Conservation (phyloP, 1,140 invertebrate species). For the Drosophila bocki region DNA sequence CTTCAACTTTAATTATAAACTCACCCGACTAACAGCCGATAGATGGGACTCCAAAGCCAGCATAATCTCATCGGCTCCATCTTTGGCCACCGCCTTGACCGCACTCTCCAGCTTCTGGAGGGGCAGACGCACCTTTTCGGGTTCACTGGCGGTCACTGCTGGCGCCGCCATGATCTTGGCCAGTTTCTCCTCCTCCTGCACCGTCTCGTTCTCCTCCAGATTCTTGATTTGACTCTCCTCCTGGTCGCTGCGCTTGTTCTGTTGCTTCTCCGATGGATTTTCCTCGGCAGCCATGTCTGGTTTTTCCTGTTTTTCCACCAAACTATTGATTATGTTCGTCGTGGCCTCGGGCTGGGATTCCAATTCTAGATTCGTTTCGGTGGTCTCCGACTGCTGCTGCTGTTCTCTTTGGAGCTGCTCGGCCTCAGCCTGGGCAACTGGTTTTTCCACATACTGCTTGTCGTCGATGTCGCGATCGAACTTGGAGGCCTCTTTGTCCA, state of each 20-base stretch:
- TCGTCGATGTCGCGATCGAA: slow-evolving; percentile 83
- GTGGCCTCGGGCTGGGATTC: slow-evolving; percentile 39
- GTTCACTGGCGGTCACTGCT: slow-evolving; percentile 70
- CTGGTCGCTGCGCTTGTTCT: slow-evolving; percentile 73
- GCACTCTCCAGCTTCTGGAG: slow-evolving; percentile 86
- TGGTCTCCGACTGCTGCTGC: slow-evolving; percentile 19
- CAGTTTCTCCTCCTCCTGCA: slow-evolving; percentile 78
- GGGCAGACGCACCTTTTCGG: slow-evolving; percentile 84
- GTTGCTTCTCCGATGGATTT: slow-evolving; percentile 65
- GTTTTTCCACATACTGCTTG: slow-evolving; percentile 85
- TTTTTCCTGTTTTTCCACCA: slow-evolving; percentile 81
- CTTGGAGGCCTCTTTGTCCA: slow-evolving; percentile 79
- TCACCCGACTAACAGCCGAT: slow-evolving; percentile 65
- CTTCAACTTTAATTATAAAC: not conserved
- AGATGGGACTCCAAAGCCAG: slow-evolving; percentile 87
- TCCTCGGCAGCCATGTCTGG: slow-evolving; percentile 54
- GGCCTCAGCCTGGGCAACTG: slow-evolving; percentile 80
- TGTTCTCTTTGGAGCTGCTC: slow-evolving; percentile 70
- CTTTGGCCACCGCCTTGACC: slow-evolving; percentile 85
- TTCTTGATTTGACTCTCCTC: slow-evolving; percentile 55
- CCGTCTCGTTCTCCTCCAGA: slow-evolving; percentile 85
- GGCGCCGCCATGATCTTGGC: slow-evolving; percentile 50
- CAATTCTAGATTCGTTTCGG: slow-evolving; percentile 36
- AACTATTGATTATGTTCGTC: slow-evolving; percentile 27
- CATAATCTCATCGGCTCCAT: slow-evolving; percentile 87